Conservation (phyloP, 2,888 invertebrate species). For the Heliconius hortense region DNA sequence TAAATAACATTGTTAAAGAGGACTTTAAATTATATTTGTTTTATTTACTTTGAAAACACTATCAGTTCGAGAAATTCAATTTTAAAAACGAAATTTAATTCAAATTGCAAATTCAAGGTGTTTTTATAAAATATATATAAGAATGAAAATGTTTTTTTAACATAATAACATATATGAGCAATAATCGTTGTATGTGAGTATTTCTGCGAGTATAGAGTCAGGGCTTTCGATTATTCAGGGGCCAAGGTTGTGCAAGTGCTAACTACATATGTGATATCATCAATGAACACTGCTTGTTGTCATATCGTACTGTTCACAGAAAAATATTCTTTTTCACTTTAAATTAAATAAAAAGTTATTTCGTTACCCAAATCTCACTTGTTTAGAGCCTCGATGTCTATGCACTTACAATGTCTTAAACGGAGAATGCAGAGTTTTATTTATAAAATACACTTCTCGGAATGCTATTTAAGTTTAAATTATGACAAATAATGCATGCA, state of each 20-base stretch:
- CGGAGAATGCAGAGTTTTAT: too few species aligned
- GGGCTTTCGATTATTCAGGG: constrained; percentile 28
- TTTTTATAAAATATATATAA: neutral
- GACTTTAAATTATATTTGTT: neutral
- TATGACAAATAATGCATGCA: neutral
- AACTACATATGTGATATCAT: constrained; percentile 36
- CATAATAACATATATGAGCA: constrained; percentile 11
- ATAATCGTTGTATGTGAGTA: constrained; percentile 25
- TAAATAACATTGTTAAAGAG: neutral
- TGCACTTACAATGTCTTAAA: too few species aligned
- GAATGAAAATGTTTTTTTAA: neutral
- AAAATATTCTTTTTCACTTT: neutral
- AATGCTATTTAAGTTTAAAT: too few species aligned
- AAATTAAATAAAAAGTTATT: neutral
- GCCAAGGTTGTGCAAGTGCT: constrained; percentile 36
- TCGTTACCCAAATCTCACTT: neutral
- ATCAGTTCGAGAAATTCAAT: too few species aligned
- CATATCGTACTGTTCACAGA: constrained; percentile 24
- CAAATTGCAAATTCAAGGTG: neutral
- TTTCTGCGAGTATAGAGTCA: constrained; percentile 28
- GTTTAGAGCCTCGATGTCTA: neutral
- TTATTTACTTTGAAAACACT: too few species aligned
- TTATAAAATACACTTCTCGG: too few species aligned
- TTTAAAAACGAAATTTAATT: neutral
- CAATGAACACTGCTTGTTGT: constrained; percentile 22